A percentile compares a stretch with the other conserved stretches of the same genome.
Evolutionary conservation across 2,113 vertebrate genomes (phyloP).

Genomic region (Setophaga kirtlandii): DNA sequence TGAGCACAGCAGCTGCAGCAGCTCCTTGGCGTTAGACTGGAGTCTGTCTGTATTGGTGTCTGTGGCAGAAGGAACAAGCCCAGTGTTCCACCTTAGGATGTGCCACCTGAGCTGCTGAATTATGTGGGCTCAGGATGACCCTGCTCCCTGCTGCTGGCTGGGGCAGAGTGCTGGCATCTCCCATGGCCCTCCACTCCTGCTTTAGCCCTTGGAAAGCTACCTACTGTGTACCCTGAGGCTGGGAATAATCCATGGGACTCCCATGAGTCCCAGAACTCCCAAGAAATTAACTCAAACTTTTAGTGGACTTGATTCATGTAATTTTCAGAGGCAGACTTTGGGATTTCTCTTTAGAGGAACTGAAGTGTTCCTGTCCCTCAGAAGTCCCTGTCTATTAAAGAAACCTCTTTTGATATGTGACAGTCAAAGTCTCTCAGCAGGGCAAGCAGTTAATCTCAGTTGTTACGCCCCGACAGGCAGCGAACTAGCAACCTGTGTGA

Average conservation of each 20-base stretch:
- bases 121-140: neutral
- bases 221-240: accelerated
- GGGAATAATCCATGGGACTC: neutral
- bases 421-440: neutral
- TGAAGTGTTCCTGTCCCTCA: neutral
- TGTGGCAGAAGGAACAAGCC: neutral
- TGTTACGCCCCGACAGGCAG: accelerated
- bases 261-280: neutral
- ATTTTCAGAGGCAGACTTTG: neutral
- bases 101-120: neutral
- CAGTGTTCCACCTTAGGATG: neutral
- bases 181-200: neutral
- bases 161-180: neutral
- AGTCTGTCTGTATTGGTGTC: accelerated
- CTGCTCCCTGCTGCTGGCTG: accelerated
- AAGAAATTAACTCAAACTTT: neutral
- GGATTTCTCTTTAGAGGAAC: neutral
- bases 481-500: neutral
- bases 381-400: neutral
- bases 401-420: neutral
- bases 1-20: neutral
- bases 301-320: neutral
- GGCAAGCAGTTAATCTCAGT: neutral
- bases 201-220: neutral
- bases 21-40: accelerated